Conservation (phyloP, 2,888 invertebrate species). For the Drosophila atripex region DNA sequence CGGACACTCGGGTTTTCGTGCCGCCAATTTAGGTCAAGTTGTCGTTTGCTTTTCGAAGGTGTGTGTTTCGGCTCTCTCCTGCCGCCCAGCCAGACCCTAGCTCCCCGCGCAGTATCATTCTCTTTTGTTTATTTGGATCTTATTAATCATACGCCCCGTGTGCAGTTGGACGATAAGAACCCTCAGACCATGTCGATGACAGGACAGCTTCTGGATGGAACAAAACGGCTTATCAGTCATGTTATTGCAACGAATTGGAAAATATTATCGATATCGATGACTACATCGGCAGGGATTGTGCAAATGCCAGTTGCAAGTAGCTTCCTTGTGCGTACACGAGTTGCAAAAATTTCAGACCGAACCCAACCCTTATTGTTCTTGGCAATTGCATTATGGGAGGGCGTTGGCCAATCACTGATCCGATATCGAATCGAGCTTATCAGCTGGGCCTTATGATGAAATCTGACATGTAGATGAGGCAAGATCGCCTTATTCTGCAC, state of each 20-base stretch:
- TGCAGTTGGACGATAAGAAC: slow-evolving; percentile 64
- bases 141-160: slow-evolving; percentile 57
- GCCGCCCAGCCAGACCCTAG: not conserved
- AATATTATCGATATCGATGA: slow-evolving; percentile 41
- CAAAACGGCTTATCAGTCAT: slow-evolving; percentile 61
- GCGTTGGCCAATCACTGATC: slow-evolving; percentile 22
- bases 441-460: slow-evolving; percentile 21
- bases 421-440: slow-evolving; percentile 37
- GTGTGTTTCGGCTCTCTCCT: slow-evolving; percentile 33
- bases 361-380: slow-evolving; percentile 36
- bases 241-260: slow-evolving; percentile 29
- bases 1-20: slow-evolving; percentile 27
- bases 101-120: slow-evolving; percentile 8
- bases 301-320: slow-evolving; percentile 22
- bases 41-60: slow-evolving; percentile 54
- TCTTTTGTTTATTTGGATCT: slow-evolving; percentile 50
- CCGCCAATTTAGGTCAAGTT: slow-evolving; percentile 69
- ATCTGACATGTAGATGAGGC: slow-evolving; percentile 31
- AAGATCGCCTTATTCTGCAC: slow-evolving; percentile 8
- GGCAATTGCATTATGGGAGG: slow-evolving; percentile 29
- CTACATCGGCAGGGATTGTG: slow-evolving; percentile 36
- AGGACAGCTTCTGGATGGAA: slow-evolving; percentile 18
- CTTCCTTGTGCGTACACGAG: slow-evolving; percentile 41
- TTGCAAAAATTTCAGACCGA: slow-evolving; percentile 11
- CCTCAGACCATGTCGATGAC: slow-evolving; percentile 43